Base-by-base conservation (phyloP, 2,888 invertebrate species). In the Harpagoxenus sublaevis region DNA sequence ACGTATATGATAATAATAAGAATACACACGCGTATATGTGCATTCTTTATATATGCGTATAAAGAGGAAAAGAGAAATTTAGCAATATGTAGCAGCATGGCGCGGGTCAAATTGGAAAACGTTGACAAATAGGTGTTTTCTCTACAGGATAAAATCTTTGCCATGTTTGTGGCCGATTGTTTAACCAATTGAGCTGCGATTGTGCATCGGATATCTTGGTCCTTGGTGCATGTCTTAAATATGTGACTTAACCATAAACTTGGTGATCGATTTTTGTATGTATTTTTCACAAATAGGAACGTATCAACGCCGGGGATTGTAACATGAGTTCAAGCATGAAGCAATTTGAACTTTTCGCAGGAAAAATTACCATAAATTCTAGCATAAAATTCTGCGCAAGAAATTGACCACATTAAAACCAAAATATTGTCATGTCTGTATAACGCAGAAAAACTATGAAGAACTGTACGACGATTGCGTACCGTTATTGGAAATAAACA, bases 41-140 rank as follows among this genome's bases (percentile, higher is more conserved):
- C 42, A 65, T 65, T 23, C 42, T 65, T 62, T 62, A 62, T 39
- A 63, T 39, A 63, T 63, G 9, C 39, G 31, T 68, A 65, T 65
- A 35, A 53, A 83, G 31, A 60, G 83, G 45, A 31, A 63, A 83
- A 78, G 55, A 77, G 75, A 84, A 87, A 89, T 73, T 90, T 92
- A 92, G 92, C 92, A 92, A 90, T 92, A 92, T 85, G 81, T 89
- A 88, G 86, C 63, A 51, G 70, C 82, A 77, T 51, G 65, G 31
- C 81, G 75, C 75, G 86, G 55, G 81, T 87, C 74, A 48, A 84
- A 70, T 12, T 10, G 57, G n/a, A 18, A 42, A 66, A 15, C 78
- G 31, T 48, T 75, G 35, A 48, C 35, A 75, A 63, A 63, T 35
- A 12, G 6, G 12, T 31, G 35, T 35, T 63, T 35, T 48, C 60